These are phyloP conservation scores for Sparus aurata DNA, from an alignment of 2,797 vertebrate genomes.

Conservation along the genomic window DNA sequence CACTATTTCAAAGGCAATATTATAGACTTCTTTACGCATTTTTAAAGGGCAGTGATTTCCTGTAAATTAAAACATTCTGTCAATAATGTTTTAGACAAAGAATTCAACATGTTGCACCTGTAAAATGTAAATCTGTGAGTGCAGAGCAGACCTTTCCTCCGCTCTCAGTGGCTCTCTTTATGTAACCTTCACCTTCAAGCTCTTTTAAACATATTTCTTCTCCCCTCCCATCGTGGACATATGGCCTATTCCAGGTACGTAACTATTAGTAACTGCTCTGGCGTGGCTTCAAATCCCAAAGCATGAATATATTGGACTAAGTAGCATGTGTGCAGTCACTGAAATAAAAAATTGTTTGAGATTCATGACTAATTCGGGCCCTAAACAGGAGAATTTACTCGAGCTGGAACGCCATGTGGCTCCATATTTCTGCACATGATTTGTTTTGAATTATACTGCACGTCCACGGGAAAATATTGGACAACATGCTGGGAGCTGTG, in stretches of 20 bases:
- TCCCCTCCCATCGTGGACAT: slow-evolving; percentile 35
- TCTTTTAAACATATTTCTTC: slow-evolving; percentile 22
- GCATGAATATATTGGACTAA: slow-evolving; percentile 48
- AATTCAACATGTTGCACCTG: too few relatives aligned
- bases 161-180: neutral
- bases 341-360: slow-evolving; percentile 27
- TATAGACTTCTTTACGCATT: too few relatives aligned
- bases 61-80: too few relatives aligned
- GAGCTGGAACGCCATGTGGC: slow-evolving; percentile 6
- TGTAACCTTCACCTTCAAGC: slow-evolving; percentile 50
- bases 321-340: neutral
- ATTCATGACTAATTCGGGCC: slow-evolving; percentile 22
- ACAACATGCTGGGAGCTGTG: slow-evolving; percentile 44
- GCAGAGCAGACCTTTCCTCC: neutral
- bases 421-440: slow-evolving; percentile 35
- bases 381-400: slow-evolving; percentile 25
- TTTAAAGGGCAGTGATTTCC: too few relatives aligned
- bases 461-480: slow-evolving; percentile 38
- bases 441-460: slow-evolving; percentile 29
- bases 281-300: slow-evolving; percentile 42
- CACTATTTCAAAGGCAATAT: too few relatives aligned
- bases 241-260: slow-evolving; percentile 54
- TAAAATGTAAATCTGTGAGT: too few relatives aligned
- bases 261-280: slow-evolving; percentile 44
- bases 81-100: too few relatives aligned